Percentiles rank a stretch among this genome's conserved stretches.
These are phyloP conservation scores for Nannospalax galili DNA, from an alignment of 2,113 vertebrate species.

Conservation along the genomic window DNA sequence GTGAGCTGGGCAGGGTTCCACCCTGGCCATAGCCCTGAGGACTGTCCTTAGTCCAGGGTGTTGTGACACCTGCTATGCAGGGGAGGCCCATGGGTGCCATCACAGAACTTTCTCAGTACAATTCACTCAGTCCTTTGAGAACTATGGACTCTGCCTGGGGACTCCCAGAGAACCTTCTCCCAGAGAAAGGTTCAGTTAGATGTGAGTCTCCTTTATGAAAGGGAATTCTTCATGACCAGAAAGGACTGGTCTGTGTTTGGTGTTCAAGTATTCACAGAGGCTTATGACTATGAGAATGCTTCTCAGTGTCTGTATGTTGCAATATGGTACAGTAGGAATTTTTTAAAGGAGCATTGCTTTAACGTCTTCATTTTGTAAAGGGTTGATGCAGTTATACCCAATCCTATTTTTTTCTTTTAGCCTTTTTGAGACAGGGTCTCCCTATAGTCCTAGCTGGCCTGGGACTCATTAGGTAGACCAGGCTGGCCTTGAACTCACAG, in stretches of 20 bases:
- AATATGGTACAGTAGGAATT: not conserved
- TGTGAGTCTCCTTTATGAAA: not conserved
- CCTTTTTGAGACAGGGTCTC: too few species aligned
- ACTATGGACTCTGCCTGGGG: not conserved
- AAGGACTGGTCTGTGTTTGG: not conserved
- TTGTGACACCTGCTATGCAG: not conserved
- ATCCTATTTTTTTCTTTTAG: too few species aligned
- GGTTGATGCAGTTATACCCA: too few species aligned
- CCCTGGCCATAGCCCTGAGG: not conserved
- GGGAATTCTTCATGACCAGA: not conserved
- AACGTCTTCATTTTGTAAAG: not conserved
- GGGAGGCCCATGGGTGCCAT: not conserved
- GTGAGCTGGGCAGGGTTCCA: not conserved
- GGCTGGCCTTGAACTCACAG: too few species aligned
- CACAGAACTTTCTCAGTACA: too few species aligned
- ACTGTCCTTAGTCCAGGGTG: not conserved
- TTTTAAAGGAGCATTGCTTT: not conserved
- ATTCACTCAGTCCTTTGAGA: not conserved
- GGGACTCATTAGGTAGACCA: too few species aligned
- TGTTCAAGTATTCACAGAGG: not conserved
- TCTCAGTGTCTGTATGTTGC: not conserved
- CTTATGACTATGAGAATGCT: not conserved
- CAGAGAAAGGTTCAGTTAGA: not conserved
- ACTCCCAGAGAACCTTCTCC: too few species aligned
- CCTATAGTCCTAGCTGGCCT: too few species aligned